phyloP scores from a whole-genome alignment of 2,113 vertebrate species.

The Balaeniceps rex region DNA sequence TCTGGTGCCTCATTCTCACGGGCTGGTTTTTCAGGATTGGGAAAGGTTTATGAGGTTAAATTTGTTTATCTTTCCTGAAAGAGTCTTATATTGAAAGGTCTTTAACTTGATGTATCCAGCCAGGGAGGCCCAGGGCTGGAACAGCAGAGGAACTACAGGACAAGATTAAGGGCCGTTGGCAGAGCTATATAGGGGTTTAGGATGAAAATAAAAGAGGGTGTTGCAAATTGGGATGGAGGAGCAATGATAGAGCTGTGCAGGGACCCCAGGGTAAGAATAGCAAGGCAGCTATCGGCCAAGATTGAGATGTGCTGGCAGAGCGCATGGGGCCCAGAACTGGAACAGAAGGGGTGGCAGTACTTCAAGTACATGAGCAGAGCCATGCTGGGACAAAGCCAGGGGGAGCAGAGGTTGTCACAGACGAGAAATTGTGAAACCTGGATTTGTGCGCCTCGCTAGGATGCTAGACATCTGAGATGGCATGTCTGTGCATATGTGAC shows the following conservation, averaged over 20 bases:
- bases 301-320: conserved; percentile 9
- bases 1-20: conserved; percentile 34
- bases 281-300: neutral
- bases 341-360: neutral
- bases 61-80: conserved; percentile 41
- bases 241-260: neutral
- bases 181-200: neutral
- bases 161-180: neutral
- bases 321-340: neutral
- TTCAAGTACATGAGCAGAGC: neutral
- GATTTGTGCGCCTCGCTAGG: neutral
- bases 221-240: neutral
- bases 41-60: conserved; percentile 53
- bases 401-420: neutral
- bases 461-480: neutral
- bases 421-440: neutral
- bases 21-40: conserved; percentile 41
- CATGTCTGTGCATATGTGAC: accelerated
- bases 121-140: neutral
- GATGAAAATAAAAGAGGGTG: neutral
- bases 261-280: neutral
- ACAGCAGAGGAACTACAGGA: neutral
- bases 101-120: conserved; percentile 14
- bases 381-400: neutral
- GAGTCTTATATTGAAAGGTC: conserved; percentile 25